phyloP scores from a whole-genome alignment of 2,113 vertebrate genomes.

The Clarias gariepinus region DNA sequence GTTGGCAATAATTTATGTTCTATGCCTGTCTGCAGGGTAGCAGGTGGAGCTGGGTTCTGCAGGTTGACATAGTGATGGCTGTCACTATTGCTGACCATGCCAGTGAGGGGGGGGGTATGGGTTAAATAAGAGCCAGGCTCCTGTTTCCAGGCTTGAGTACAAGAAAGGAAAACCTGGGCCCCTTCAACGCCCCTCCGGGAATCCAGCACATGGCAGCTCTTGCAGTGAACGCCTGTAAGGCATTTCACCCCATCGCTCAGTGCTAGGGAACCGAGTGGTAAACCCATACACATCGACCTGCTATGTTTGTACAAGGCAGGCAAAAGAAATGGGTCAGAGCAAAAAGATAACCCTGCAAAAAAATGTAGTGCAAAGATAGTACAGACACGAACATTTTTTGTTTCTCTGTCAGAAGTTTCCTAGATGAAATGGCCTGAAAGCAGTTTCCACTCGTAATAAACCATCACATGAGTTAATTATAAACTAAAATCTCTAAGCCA shows the following conservation, averaged over 20 bases:
- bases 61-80: background rate
- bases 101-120: constrained; percentile 22
- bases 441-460: background rate
- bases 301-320: constrained; percentile 39
- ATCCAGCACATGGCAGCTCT: constrained; percentile 60
- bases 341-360: background rate
- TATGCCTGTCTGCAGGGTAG: constrained; percentile 54
- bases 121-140: constrained; percentile 56
- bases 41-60: constrained; percentile 56
- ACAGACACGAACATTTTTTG: no score
- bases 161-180: constrained; percentile 54
- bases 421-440: background rate
- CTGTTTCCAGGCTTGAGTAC: constrained; percentile 62
- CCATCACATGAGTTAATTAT: background rate
- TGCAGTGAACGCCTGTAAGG: constrained; percentile 60
- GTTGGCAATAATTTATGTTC: constrained; percentile 51
- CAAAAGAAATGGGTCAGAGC: background rate
- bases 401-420: background rate
- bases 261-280: constrained; percentile 5
- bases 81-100: constrained; percentile 60
- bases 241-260: constrained; percentile 24
- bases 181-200: constrained; percentile 57
- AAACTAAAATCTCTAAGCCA: background rate
- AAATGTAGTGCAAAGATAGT: constrained; percentile 32
- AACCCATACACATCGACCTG: background rate